These are phyloP conservation scores for Nomada hirtipes DNA, from an alignment of 2,888 invertebrate species.

Conservation along the genomic window DNA sequence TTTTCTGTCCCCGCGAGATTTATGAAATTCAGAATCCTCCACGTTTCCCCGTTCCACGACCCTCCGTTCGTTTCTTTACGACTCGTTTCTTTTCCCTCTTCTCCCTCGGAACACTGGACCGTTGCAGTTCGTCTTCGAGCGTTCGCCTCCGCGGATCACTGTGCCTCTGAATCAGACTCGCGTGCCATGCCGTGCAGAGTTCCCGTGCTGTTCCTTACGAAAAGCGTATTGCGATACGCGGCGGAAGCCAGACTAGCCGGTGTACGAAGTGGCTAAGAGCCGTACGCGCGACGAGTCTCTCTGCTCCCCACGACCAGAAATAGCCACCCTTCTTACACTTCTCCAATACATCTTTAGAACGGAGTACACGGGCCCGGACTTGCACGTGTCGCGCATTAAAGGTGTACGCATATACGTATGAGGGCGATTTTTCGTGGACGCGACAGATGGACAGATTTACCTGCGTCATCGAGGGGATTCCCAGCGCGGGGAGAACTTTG, in stretches of 20 bases:
- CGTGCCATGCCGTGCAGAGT: conserved; percentile 42
- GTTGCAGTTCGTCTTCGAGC: too few relatives aligned
- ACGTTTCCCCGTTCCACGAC: not conserved
- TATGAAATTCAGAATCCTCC: not conserved
- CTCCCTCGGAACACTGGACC: too few relatives aligned
- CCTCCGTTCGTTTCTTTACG: not conserved
- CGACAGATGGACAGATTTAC: not conserved
- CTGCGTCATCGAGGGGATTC: conserved; percentile 40
- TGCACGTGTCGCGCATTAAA: not conserved
- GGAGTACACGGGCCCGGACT: conserved; percentile 56
- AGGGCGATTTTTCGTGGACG: not conserved
- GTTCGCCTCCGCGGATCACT: conserved; percentile 20
- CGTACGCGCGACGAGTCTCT: conserved; percentile 80
- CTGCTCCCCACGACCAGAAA: conserved; percentile 82
- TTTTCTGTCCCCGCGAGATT: not conserved
- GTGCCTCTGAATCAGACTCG: conserved; percentile 3
- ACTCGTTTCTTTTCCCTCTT: too few relatives aligned
- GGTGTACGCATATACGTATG: not conserved
- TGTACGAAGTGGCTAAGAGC: conserved; percentile 82
- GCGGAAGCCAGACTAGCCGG: conserved; percentile 82
- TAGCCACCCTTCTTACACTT: conserved; percentile 83
- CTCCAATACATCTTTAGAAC: conserved; percentile 81
- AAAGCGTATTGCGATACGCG: conserved; percentile 81
- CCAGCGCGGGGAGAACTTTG: not conserved
- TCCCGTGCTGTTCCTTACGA: conserved; percentile 53